Base-by-base conservation (phyloP, 1,140 invertebrate genomes). In the Oedothorax gibbosus region DNA sequence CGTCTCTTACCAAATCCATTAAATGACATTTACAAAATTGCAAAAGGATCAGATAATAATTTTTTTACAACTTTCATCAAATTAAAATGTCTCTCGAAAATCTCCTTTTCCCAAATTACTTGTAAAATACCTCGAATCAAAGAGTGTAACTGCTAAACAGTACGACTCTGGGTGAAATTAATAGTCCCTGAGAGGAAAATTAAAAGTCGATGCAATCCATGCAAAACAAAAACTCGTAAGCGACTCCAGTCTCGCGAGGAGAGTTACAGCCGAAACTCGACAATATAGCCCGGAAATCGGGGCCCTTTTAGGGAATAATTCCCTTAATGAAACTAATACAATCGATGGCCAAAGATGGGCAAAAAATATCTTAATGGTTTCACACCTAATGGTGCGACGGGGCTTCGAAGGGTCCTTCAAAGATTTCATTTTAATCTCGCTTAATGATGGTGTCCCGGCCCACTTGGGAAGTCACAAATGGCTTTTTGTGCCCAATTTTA, bases 341-440 rank as follows among this genome's bases (percentile, higher is more conserved):
- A 76, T 84, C 81, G 72, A 84, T 84, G 35, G 77, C 35, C 35
- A 12, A 60, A 21, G 20, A 14, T 11, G 49, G 72, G 9, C 20
- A 75, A 60, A 18, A n/a, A 35, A 35, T 35, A 35, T 35, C 35
- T 72, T 84, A 84, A 84, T 84, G 81, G 71, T 66, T 75, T 76
- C 81, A 57, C 81, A 84, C 71, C 81, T 75, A 84, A 84, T 76
- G 81, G 60, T 11, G 21, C 49, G 20, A 66, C 72, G 54, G 57
- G 35, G 54, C 65, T 71, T 57, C 51, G 75, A 60, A 18, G 21
- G 64, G 64, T 79, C 71, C 56, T 79, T 81, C 20, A 72, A 82
- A 68, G 72, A 84, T 84, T 84, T 75, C 81, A 84, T 84, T 84
- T 84, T 84, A 84, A 84, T 84, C 81, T 81, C 60, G 49, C 72